These are phyloP conservation scores for Hydropotes inermis DNA, from an alignment of 2,113 vertebrate species.

Conservation along the genomic window DNA sequence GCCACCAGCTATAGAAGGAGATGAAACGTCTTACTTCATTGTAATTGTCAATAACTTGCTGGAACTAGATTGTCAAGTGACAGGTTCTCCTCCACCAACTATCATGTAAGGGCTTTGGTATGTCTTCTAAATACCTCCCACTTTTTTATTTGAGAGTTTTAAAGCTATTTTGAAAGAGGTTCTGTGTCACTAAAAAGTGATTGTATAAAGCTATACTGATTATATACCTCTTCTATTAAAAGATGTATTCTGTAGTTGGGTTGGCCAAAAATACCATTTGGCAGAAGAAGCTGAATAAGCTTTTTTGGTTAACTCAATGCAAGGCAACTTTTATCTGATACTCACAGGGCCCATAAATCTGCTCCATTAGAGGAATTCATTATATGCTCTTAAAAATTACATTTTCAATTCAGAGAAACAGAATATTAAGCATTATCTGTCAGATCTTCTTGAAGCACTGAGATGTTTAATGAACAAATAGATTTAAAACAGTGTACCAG, in stretches of 20 bases:
- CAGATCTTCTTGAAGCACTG: not conserved
- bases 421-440: not conserved
- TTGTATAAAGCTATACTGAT: not conserved
- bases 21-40: constrained; percentile 83
- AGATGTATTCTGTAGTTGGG: not conserved
- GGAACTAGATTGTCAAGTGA: constrained; percentile 90
- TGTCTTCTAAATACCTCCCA: constrained; percentile 34
- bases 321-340: not conserved
- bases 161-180: not conserved
- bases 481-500: not conserved
- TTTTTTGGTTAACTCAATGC: not conserved
- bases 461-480: not conserved
- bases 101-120: constrained; percentile 86
- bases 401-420: not conserved
- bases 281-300: not conserved
- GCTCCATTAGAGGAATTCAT: not conserved
- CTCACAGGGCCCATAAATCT: not conserved
- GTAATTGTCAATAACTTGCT: constrained; percentile 87
- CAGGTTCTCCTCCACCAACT: constrained; percentile 87
- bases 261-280: not conserved
- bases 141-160: not conserved
- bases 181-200: not conserved
- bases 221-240: not conserved
- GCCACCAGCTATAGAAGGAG: constrained; percentile 88
- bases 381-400: constrained; percentile 8